Base-by-base conservation (phyloP, 2,797 vertebrate species). In the Anniella stebbinsi region DNA sequence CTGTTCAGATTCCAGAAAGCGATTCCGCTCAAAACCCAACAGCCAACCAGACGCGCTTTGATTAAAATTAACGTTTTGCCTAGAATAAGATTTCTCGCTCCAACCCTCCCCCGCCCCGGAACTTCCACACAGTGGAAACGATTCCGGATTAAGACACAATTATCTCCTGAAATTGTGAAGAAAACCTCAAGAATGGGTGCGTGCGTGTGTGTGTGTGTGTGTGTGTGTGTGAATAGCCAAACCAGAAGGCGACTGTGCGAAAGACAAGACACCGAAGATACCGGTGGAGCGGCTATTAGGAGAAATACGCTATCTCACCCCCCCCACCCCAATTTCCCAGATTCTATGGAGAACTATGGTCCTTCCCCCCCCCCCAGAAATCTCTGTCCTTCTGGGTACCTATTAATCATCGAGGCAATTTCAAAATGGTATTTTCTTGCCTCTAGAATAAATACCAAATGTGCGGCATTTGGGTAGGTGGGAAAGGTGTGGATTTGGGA, bases 1-100 rank as follows among this genome's bases (percentile, higher is more conserved):
- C 83, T 90, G 66, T 88, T 94, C 91, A 86, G 84, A 94, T 95
- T 95, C 93, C 92, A 91, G 73, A 91, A 93, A 91, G 94, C 86
- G 78, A 54, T 94, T 54, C 94, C 60, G 77, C 13, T 10, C 45
- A 7, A 41, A 91, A 78, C 93, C 92, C 23, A 60, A 6, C 21
- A 28, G 25, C 13, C 9, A 45, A 91, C 87, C 89, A 87, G 28
- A 81, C 93, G 92, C 87, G 78, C 88, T 91, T 94, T 88, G 91
- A 91, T 93, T 89, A 66, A 66, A 48, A 78, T 18, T 11, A 38
- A 28, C 51, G 94, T 95, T 94, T 78, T 87, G 86, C 88, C 86
- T 60, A 4, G 9, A 86, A 63, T 30, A 41, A 17, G 33, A 12
- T 8, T 77, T 90, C 48, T 23, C 88, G 63, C 91, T 92, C 92